Conservation (phyloP, 2,113 vertebrate genomes). For the Lepidothrix coronata region DNA sequence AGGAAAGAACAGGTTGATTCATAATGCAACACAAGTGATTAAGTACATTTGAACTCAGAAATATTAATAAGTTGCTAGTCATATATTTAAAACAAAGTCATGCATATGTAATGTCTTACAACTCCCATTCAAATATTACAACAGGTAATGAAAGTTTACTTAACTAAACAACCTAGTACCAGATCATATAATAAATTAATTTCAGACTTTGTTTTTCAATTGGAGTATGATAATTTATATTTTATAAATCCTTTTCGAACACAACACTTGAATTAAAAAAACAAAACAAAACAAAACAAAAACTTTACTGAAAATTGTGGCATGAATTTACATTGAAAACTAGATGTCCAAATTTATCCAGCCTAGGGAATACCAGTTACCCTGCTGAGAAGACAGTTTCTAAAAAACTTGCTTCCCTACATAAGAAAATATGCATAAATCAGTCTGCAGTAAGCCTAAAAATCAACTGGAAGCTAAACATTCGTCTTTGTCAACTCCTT, state of each 20-base stretch:
- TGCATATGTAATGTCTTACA: slow-evolving; percentile 22
- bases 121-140: slow-evolving; percentile 31
- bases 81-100: slow-evolving; percentile 55
- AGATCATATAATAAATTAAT: not conserved
- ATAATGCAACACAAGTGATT: slow-evolving; percentile 54
- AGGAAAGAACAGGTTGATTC: slow-evolving; percentile 42
- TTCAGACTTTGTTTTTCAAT: not conserved
- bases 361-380: not conserved
- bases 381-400: not conserved
- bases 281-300: not conserved
- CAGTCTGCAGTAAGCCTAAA: not conserved
- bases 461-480: not conserved
- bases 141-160: not conserved
- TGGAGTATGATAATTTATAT: not conserved
- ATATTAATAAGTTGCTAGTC: slow-evolving; percentile 52
- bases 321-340: not conserved
- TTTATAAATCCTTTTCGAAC: not conserved
- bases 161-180: not conserved
- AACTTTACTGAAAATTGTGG: not conserved
- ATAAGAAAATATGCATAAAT: not conserved
- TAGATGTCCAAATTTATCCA: not conserved
- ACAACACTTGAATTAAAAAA: not conserved
- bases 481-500: not conserved
- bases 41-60: slow-evolving; percentile 37
- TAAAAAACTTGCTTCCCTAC: not conserved